Base-by-base conservation (phyloP, 2,797 vertebrate genomes). In the Phalloptychus januarius region DNA sequence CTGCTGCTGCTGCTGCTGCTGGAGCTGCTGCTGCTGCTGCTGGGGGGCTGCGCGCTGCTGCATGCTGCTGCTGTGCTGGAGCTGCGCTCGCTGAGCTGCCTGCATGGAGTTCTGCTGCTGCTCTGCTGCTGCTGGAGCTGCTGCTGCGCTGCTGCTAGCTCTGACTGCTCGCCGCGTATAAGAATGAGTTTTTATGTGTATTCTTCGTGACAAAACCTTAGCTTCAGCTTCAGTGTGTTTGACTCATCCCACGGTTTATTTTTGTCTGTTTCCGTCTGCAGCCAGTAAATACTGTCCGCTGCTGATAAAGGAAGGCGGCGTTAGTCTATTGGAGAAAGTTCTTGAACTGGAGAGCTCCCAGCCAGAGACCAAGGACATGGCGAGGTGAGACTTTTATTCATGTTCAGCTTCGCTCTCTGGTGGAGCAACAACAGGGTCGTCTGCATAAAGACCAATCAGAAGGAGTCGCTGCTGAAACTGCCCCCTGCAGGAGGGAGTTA, bases 261-360 rank as follows among this genome's bases (percentile, higher is more conserved):
- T 36, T 25, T 42, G 36, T 33, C 38, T 63, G 20, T 38, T 33
- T 48, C 10, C 16, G 2, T 52, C 71, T 85, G 71, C 83, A 99
- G 98, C 98, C 1, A 96, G 96, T 92, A 99, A 99, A 90, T 99
- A 99, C 90, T 99, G 98, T 88, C 97, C 98, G 13, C 92, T 99
- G 89, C 94, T 99, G 91, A 97, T 98, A 85, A 99, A 98, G 91
- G 98, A 99, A 93, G 98, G 98, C 18, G 98, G 98, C 61, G 94
- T 99, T 44, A 90, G 86, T 36, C 97, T 99, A 33, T 91, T 99
- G 83, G 96, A 95, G 93, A 96, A 95, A 78, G 95, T 98, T 88
- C 94, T 98, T 74, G 96, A 97, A 79, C 96, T 98, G 95, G 95
- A 94, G 0, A 96, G 96, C 11, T 97, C 98, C 23, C 93, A 97